Conservation (phyloP, 2,113 vertebrate genomes). For the Conger conger region DNA sequence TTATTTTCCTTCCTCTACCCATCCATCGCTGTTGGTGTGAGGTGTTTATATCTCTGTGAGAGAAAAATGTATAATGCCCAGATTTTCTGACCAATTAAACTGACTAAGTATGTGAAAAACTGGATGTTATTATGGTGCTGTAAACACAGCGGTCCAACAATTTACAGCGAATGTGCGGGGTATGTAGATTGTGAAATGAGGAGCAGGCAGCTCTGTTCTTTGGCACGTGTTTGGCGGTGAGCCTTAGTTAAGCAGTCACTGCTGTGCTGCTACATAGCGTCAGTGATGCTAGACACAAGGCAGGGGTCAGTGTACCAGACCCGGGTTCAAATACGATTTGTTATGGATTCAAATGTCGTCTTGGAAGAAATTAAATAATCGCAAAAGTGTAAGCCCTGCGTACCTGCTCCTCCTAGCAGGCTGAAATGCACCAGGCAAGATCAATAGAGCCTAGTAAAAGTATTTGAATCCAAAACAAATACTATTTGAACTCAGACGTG, state of each 20-base stretch:
- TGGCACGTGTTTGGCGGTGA: background rate
- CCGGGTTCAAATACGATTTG: no score
- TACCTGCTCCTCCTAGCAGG: no score
- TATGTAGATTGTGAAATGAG: background rate
- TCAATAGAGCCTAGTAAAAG: no score
- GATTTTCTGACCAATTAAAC: background rate
- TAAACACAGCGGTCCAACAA: background rate
- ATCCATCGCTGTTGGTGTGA: background rate
- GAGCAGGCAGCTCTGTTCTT: background rate
- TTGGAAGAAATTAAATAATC: no score
- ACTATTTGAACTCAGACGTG: no score
- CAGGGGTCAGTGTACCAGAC: conserved; percentile 35
- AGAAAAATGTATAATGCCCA: background rate
- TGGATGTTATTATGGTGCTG: background rate
- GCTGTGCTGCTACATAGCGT: background rate
- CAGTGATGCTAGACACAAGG: background rate
- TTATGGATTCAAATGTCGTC: no score
- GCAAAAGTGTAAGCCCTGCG: no score
- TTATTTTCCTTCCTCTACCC: background rate
- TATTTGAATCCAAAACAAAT: no score
- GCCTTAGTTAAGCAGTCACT: background rate
- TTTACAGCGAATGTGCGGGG: background rate
- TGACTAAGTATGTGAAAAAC: background rate
- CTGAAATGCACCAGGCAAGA: no score
- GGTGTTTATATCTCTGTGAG: background rate